A percentile compares a stretch with the other conserved stretches of the same genome.
phyloP scores from a whole-genome alignment of 2,797 vertebrate genomes.

The Jordanella pulchra region DNA sequence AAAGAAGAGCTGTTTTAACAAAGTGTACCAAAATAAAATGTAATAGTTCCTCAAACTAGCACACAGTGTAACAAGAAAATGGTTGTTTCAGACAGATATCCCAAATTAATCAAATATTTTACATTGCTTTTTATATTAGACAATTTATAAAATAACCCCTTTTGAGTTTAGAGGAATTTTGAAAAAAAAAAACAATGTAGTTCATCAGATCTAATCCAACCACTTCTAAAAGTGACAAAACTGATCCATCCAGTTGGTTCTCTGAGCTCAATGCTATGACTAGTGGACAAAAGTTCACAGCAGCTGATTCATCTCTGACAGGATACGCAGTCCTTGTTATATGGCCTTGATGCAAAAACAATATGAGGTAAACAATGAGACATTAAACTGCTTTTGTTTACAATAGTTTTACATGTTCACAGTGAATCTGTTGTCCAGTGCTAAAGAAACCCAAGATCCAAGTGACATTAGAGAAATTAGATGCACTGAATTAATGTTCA shows the following conservation, averaged over 20 bases:
- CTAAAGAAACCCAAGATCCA: slow-evolving; percentile 6
- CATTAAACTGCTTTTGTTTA: neutral
- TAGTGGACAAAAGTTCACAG: neutral
- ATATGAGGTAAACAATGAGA: neutral
- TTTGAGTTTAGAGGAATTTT: neutral
- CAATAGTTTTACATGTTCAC: neutral
- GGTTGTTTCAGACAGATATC: neutral
- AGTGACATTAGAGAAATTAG: neutral
- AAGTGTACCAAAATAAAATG: neutral
- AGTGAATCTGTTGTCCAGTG: neutral
- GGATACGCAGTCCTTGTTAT: neutral
- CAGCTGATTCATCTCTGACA: neutral
- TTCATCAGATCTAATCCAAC: neutral
- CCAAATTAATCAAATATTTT: neutral
- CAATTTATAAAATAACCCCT: neutral
- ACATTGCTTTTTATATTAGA: neutral
- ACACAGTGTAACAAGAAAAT: no score
- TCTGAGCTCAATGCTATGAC: neutral
- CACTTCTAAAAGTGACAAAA: slow-evolving; percentile 20
- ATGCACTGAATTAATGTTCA: neutral
- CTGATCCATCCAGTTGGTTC: slow-evolving; percentile 4
- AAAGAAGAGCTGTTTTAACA: neutral
- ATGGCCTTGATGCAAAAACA: neutral
- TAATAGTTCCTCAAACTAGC: no score
- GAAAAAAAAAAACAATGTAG: no score